Evolutionary conservation across 2,113 vertebrate species (phyloP).

Genomic region (Limnothrissa miodon): DNA sequence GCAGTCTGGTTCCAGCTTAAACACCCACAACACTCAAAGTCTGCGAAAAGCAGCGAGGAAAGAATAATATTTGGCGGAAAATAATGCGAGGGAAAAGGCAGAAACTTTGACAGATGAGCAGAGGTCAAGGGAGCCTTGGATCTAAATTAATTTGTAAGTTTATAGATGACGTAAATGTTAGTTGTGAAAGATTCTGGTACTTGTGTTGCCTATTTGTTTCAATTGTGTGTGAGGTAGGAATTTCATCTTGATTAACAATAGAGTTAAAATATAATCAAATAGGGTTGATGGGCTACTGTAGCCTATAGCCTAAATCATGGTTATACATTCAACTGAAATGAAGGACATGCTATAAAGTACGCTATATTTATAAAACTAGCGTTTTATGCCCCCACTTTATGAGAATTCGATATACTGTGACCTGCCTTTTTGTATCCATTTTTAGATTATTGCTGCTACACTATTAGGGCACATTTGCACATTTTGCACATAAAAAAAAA

Average conservation of each 20-base stretch:
- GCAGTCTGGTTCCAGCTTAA: slow-evolving; percentile 60
- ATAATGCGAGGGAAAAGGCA: slow-evolving; percentile 49
- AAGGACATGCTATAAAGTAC: too few species aligned
- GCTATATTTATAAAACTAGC: too few species aligned
- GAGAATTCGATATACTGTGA: too few species aligned
- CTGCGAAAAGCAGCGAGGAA: slow-evolving; percentile 54
- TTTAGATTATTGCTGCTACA: too few species aligned
- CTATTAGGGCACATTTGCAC: too few species aligned
- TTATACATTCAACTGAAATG: too few species aligned
- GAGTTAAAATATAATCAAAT: too few species aligned
- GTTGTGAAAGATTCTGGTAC: slow-evolving; percentile 46
- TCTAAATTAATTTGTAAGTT: slow-evolving; percentile 56
- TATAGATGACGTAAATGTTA: slow-evolving; percentile 36
- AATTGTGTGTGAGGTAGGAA: neutral
- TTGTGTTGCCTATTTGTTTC: slow-evolving; percentile 34
- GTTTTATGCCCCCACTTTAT: too few species aligned
- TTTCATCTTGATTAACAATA: neutral
- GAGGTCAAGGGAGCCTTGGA: slow-evolving; percentile 50
- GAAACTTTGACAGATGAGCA: slow-evolving; percentile 58
- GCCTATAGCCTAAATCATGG: too few species aligned
- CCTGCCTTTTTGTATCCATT: too few species aligned
- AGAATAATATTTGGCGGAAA: slow-evolving; percentile 57
- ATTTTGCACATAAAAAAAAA: too few species aligned
- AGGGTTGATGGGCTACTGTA: too few species aligned
- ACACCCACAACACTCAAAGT: slow-evolving; percentile 48